Base-by-base conservation (phyloP, 2,797 vertebrate species). In the Scomberomorus guttatus region DNA sequence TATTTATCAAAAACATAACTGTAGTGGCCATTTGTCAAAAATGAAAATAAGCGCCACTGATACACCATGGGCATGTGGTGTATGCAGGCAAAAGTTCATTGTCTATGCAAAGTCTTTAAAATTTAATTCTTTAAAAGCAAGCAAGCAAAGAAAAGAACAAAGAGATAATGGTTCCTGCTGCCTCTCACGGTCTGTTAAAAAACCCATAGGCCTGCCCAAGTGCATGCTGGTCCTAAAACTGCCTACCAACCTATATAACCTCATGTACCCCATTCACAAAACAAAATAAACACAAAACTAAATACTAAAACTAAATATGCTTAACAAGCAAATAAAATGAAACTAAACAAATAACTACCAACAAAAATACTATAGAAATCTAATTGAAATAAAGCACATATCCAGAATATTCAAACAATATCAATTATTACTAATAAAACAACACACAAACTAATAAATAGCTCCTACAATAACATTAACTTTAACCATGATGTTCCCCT, bases 221-320 rank as follows among this genome's bases (percentile, higher is more conserved):
- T 77, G 66, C 66, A 57, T 56, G 39, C 67, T 44, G 54, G 54
- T 65, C 34, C 46, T 37, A 6, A 6, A 51, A 42, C 42, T 24
- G 20, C 25, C 27, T 15, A 12, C 27, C 12, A 27, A 25, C 4
- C 2, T 11, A 34, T 50, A 50, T 7, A 20, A 67, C 29, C 10
- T 10, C 13, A 52, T 12, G 17, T 8, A 12, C 17, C 14, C 1
- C 8, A 6, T 39, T 42, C 24, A 50, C 22, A 3, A 12, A 37
- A 42, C 3, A n/a, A 7, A 42, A 29, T 17, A 14, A 42, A 6
- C 2, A 46, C 15, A 48, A 14, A 5, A 42, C 2, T 61, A 51
- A 13, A 22, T 24, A 7, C 10, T 27, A 9, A 44, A 39, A 42
- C 39, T 42, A 42, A 12, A 42, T 14, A 46, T 46, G 44, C 17